phyloP scores from a whole-genome alignment of 2,113 vertebrate genomes.

The Colius striatus region DNA sequence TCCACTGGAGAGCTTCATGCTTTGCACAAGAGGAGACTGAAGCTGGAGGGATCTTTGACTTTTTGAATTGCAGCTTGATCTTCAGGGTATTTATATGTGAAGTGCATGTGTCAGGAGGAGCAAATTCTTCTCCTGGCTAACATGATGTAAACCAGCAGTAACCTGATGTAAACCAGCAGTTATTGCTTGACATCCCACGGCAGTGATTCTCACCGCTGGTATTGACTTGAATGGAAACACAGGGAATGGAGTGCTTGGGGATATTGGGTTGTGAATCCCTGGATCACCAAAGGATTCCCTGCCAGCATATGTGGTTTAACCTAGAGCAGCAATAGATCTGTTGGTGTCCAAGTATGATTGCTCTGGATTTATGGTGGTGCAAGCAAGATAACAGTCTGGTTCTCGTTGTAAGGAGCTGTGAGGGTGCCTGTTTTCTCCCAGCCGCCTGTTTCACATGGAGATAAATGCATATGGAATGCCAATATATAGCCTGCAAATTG shows the following conservation, averaged over 20 bases:
- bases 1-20: neutral
- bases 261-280: neutral
- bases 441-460: neutral
- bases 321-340: neutral
- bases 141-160: neutral
- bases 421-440: neutral
- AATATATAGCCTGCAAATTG: neutral
- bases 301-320: neutral
- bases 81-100: neutral
- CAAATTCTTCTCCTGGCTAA: neutral
- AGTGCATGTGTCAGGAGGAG: neutral
- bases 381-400: neutral
- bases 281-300: neutral
- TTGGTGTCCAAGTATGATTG: neutral
- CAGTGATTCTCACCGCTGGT: rapidly evolving
- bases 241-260: neutral
- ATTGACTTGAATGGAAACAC: neutral
- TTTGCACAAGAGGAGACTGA: neutral
- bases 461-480: neutral
- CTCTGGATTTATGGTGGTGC: neutral
- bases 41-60: neutral
- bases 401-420: rapidly evolving
- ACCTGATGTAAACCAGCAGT: neutral
- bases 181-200: neutral
- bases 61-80: neutral